Base-by-base conservation (phyloP, 2,888 invertebrate species). In the Meteorus colon region DNA sequence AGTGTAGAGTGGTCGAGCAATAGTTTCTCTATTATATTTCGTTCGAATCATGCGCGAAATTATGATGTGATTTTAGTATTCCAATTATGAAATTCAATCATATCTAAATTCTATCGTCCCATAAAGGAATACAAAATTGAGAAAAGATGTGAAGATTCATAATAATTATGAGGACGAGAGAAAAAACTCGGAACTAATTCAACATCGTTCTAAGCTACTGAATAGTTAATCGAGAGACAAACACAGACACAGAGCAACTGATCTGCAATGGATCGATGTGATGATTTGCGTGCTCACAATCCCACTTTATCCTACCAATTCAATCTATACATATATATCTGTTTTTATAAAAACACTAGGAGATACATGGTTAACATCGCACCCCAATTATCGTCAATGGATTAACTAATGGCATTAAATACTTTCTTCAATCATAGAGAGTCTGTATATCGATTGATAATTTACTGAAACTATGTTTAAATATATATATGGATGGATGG, bases 201-300 rank as follows among this genome's bases (percentile, higher is more conserved):
- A 14, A 45, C 79, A 73, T 77, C 74, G 78, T 69, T 73, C 73
- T 74, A 55, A 66, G 74, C 73, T 74, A 77, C 68, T 68, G 72
- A 66, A 79, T 72, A 78, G 68, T 70, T 78, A 79, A 79, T 79
- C 78, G 79, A 79, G 62, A 79, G 77, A 72, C 51, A n/a, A 16
- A 48, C 48, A 48, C n/a, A n/a, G 16, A n/a, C 48, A 48, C 68
- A 62, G 73, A 63, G 76, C 45, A 51, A 65, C 19, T 29, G 37
- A 19, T 45, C 8, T 51, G 48, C 74, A 59, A 65, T 75, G 73
- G 68, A 74, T 76, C 76, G 77, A 80, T 81, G 78, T 82, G 81
- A 82, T 81, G 79, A 82, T 82, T 82, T 82, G 82, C 82, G 31
- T 83, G 31, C 82, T 82, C 81, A 83, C 81, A 81, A 82, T 79